These are phyloP conservation scores for Chrysogorgia sp. DNA, from an alignment of 92 coral and sea anemone species.

Conservation along the genomic window DNA sequence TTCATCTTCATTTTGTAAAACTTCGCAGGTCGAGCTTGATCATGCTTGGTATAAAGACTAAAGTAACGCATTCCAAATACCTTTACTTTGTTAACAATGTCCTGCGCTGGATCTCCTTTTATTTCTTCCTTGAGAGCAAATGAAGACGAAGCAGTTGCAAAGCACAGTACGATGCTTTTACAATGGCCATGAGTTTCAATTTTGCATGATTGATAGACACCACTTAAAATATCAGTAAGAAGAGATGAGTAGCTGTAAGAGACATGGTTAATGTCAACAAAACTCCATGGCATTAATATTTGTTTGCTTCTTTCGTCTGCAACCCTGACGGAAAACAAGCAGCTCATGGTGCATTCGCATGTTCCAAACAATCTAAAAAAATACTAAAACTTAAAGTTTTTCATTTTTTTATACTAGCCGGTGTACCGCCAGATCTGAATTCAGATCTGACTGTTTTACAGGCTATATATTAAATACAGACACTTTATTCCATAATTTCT, in stretches of 20 bases:
- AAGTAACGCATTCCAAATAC: conserved; percentile 24
- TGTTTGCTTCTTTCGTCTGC: conserved; percentile 5
- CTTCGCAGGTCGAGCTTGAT: conserved; percentile 15
- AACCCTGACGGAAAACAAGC: conserved; percentile 19
- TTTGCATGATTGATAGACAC: conserved; percentile 19
- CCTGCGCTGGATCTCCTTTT: conserved; percentile 19
- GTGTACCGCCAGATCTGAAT: no score
- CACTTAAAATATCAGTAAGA: conserved; percentile 9
- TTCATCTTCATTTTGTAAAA: conserved; percentile 10
- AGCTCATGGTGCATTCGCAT: conserved; percentile 16
- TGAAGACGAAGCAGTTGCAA: conserved; percentile 23
- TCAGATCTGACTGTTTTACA: no score
- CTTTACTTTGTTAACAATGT: conserved; percentile 21
- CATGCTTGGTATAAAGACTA: conserved; percentile 15
- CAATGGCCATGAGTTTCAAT: conserved; percentile 7
- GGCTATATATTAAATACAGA: no score
- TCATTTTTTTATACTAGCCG: no score
- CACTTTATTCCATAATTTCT: no score
- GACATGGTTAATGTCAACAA: conserved; percentile 17
- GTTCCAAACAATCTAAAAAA: conserved; percentile 20
- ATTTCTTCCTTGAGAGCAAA: conserved; percentile 23
- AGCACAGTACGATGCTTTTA: conserved; percentile 18
- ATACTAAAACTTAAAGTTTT: no score
- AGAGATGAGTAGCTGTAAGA: conserved; percentile 20
- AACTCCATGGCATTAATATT: conserved; percentile 18